phyloP scores from a whole-genome alignment of 2,797 vertebrate genomes.

The Sciurus vulgaris region DNA sequence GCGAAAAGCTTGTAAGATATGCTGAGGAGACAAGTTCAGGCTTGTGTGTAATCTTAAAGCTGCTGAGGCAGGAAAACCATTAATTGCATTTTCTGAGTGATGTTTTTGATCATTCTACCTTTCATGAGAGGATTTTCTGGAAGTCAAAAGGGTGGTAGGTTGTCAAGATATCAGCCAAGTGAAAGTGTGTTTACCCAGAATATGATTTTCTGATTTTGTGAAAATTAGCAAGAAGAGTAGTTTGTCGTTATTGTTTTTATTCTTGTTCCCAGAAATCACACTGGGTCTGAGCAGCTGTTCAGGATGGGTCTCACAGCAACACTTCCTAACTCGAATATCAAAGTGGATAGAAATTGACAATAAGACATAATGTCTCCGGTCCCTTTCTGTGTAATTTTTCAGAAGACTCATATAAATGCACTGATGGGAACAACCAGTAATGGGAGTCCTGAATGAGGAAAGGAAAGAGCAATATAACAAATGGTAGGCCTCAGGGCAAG shows the following conservation, averaged over 20 bases:
- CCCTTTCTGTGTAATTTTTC: constrained; percentile 54
- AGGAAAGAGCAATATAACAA: background rate
- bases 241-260: background rate
- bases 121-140: constrained; percentile 66
- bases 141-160: constrained; percentile 53
- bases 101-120: constrained; percentile 61
- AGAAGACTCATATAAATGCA: constrained; percentile 25
- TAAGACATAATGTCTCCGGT: constrained; percentile 1
- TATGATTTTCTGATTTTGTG: constrained; percentile 26
- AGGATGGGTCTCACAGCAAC: background rate
- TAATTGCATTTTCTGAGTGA: constrained; percentile 76
- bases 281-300: background rate
- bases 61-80: constrained; percentile 72
- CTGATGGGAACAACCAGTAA: background rate
- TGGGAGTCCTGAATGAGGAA: background rate
- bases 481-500: background rate
- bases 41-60: constrained; percentile 31
- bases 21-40: constrained; percentile 64
- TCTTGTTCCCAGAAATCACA: constrained; percentile 55
- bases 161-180: constrained; percentile 54
- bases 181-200: background rate
- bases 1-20: background rate
- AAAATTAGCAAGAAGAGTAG: background rate
- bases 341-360: constrained; percentile 53
- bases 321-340: background rate